Percentiles rank a stretch among this genome's conserved stretches.
phyloP scores from a whole-genome alignment of 2,797 vertebrate genomes.

The Anguilla obscura region DNA sequence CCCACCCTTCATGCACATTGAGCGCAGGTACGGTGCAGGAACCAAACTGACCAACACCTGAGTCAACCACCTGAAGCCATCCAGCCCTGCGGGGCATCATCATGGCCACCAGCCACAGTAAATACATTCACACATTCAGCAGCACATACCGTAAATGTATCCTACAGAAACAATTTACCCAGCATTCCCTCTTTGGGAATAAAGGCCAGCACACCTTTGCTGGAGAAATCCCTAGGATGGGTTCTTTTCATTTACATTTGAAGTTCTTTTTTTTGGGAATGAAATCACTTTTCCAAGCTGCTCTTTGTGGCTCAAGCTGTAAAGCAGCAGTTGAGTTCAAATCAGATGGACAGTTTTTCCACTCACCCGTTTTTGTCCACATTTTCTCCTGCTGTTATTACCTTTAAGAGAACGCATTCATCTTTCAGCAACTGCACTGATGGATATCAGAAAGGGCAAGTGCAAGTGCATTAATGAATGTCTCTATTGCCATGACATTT shows the following conservation, averaged over 20 bases:
- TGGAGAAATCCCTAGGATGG: too few relatives aligned
- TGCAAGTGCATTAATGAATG: background rate
- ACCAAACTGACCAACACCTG: too few relatives aligned
- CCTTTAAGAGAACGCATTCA: background rate
- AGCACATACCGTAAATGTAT: too few relatives aligned
- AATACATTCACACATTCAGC: too few relatives aligned
- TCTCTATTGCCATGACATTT: background rate
- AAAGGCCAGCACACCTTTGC: too few relatives aligned
- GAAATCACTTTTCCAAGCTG: background rate
- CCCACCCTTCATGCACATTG: too few relatives aligned
- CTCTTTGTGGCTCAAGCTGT: background rate
- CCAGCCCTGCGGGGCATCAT: too few relatives aligned
- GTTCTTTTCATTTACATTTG: background rate
- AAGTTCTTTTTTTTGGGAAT: background rate
- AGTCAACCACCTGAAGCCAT: too few relatives aligned
- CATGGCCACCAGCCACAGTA: too few relatives aligned
- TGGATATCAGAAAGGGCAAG: background rate
- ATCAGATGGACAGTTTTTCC: background rate
- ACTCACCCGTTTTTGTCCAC: background rate
- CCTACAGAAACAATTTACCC: too few relatives aligned
- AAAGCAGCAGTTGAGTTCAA: background rate
- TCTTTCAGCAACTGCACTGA: background rate
- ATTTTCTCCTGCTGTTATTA: background rate
- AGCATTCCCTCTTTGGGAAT: too few relatives aligned
- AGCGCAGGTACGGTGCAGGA: too few relatives aligned